Conservation (phyloP, 2,113 vertebrate genomes). For the Cynopterus brachyotis region DNA sequence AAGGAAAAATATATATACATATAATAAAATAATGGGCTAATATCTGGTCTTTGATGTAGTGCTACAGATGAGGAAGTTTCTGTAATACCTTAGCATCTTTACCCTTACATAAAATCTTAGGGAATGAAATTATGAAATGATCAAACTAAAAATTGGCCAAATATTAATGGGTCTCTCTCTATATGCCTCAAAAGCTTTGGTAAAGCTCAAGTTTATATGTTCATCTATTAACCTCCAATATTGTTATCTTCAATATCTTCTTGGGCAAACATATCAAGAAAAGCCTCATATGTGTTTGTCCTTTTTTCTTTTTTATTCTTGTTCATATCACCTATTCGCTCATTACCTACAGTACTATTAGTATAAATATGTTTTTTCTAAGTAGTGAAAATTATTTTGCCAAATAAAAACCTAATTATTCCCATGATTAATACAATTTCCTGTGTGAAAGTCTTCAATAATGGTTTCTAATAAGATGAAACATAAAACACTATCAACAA, state of each 20-base stretch:
- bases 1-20: neutral
- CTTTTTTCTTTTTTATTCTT: neutral
- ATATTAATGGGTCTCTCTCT: neutral
- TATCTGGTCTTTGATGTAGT: neutral
- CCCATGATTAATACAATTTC: neutral
- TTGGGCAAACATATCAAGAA: conserved; percentile 3
- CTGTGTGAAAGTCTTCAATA: neutral
- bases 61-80: neutral
- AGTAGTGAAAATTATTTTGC: neutral
- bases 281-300: neutral
- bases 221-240: neutral
- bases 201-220: neutral
- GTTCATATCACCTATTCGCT: neutral
- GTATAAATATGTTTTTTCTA: neutral
- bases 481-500: neutral
- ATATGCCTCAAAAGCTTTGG: neutral
- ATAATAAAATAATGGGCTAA: neutral
- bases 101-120: neutral
- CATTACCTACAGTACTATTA: neutral
- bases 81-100: neutral
- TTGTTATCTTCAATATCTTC: neutral
- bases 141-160: neutral
- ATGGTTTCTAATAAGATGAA: neutral
- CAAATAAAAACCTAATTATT: neutral
- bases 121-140: neutral